Base-by-base conservation (phyloP, 1,140 invertebrate genomes). In the Polyergus mexicanus region DNA sequence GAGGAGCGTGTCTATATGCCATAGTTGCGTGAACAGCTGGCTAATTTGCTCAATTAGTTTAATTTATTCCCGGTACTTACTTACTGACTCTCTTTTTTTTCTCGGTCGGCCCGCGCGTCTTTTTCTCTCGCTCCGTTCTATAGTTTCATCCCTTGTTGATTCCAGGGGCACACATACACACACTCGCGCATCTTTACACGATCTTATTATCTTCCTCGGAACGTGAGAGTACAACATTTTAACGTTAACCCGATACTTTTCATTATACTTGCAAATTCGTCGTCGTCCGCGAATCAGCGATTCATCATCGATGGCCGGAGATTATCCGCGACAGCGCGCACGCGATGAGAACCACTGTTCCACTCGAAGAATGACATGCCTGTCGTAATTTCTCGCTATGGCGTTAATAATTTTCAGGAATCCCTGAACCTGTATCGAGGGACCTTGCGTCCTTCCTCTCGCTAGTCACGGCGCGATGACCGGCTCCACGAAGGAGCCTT, bases 21-120 rank as follows among this genome's bases (percentile, higher is more conserved):
- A 56, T 72, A 66, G 63, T 92, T 92, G 92, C 92, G 91, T 92
- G 92, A 94, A 94, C 91, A 90, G 88, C 91, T 85, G 92, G 90
- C 91, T 93, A 94, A 94, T 94, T 94, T 93, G 84, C 92, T 92
- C 93, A 93, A 94, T 94, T 94, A 93, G 92, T 92, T 94, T 93
- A 94, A 94, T 94, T 94, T 92, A 94, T 94, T 94, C 93, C 84
- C 77, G 87, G 92, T 94, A 94, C 91, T 93, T 93, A 94, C 92
- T 93, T 92, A 90, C 83, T 88, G 72, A 54, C 75, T 87, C 83
- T 87, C 88, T 81, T 51, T 77, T 69, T 68, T 58, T 19, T n/a
- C 28, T 32, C 86, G 63, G 41, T 83, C 19, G 51, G 5, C 68
- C 84, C 60, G 47, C 65, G 84, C 76, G 65, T 80, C 75, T 81